Evolutionary conservation across 2,888 invertebrate genomes (phyloP).

Genomic region (Prosopocoilus inquinatus): DNA sequence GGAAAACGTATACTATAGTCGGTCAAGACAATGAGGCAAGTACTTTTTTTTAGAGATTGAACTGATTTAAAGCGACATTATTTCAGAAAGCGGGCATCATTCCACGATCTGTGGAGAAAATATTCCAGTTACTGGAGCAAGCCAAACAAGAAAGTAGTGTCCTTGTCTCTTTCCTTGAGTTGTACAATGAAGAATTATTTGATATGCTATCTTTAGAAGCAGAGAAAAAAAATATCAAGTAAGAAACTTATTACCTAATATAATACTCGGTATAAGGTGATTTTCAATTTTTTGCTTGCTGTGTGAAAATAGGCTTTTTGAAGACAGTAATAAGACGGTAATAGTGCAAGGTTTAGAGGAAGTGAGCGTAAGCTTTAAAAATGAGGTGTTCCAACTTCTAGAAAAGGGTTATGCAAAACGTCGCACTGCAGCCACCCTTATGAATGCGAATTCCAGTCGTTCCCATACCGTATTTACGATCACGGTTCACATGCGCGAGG

Average conservation of each 20-base stretch:
- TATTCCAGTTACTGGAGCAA: constrained; percentile 82
- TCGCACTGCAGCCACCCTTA: constrained; percentile 86
- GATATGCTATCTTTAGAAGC: constrained; percentile 73
- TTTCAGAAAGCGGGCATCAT: constrained; percentile 76
- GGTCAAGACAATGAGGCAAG: constrained; percentile 50
- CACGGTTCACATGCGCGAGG: constrained; percentile 89
- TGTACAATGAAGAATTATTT: constrained; percentile 95
- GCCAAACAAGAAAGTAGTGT: constrained; percentile 83
- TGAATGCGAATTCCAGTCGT: constrained; percentile 94
- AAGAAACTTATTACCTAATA: too few relatives aligned
- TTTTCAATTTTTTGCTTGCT: too few relatives aligned
- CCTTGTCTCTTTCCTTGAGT: constrained; percentile 88
- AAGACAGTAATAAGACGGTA: constrained; percentile 53
- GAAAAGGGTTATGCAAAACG: constrained; percentile 83
- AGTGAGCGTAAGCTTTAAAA: constrained; percentile 82
- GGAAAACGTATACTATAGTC: constrained; percentile 96
- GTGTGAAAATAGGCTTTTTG: too few relatives aligned
- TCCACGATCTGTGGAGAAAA: constrained; percentile 84
- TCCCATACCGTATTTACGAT: constrained; percentile 97
- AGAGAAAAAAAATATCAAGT: too few relatives aligned
- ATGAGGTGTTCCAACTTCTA: constrained; percentile 84
- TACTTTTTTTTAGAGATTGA: neutral
- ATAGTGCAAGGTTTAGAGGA: constrained; percentile 92
- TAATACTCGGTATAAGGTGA: too few relatives aligned
- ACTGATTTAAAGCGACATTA: too few relatives aligned